Conservation (phyloP, 2,113 vertebrate genomes). For the Cromileptes altivelis region DNA sequence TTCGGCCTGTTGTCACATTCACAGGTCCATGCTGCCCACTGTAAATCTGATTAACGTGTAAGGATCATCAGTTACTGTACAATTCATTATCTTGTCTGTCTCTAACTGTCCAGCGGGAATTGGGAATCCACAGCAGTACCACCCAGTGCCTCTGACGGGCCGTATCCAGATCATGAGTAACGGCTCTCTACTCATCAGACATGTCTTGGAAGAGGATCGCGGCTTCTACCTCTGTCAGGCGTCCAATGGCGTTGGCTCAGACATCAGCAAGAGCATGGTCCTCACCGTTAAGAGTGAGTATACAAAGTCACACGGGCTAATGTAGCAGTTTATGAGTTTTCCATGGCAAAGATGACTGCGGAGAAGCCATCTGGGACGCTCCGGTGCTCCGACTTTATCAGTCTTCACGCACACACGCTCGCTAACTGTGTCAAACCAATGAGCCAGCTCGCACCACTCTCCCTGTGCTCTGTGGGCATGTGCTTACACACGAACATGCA, state of each 20-base stretch:
- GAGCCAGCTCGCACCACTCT: constrained; percentile 48
- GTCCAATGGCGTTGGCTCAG: constrained; percentile 97
- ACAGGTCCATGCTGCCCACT: neutral
- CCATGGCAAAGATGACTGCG: constrained; percentile 17
- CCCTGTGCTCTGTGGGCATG: constrained; percentile 14
- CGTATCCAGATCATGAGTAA: constrained; percentile 98
- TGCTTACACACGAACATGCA: constrained; percentile 14
- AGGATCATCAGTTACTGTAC: neutral
- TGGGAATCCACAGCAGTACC: constrained; percentile 97
- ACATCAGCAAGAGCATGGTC: constrained; percentile 99
- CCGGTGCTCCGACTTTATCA: constrained; percentile 45
- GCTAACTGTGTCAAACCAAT: constrained; percentile 57
- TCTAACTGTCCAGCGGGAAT: constrained; percentile 83
- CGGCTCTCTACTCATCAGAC: constrained; percentile 96
- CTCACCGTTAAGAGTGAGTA: constrained; percentile 98
- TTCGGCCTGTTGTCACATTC: constrained; percentile 6
- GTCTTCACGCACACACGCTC: constrained; percentile 34
- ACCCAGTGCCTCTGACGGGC: constrained; percentile 95
- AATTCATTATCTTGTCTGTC: constrained; percentile 10
- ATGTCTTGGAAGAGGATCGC: constrained; percentile 97
- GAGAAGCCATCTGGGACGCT: constrained; percentile 41
- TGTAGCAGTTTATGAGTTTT: constrained; percentile 11
- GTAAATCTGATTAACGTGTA: constrained; percentile 10
- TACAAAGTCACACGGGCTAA: constrained; percentile 16
- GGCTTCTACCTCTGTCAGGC: constrained; percentile 99